phyloP scores from a whole-genome alignment of 2,797 vertebrate genomes.

The Varecia variegata region DNA sequence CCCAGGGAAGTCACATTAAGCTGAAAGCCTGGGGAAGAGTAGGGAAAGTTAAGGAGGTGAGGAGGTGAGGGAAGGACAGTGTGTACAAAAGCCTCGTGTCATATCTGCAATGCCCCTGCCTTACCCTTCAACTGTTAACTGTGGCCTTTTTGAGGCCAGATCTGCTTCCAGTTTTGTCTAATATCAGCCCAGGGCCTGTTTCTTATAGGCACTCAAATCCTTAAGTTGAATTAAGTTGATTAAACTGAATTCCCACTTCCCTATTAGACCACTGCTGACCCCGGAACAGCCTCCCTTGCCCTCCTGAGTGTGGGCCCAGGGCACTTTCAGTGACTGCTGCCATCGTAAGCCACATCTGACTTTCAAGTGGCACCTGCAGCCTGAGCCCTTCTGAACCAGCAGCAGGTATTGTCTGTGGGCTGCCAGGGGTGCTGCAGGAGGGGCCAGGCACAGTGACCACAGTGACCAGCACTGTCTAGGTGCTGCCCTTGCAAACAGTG shows the following conservation, averaged over 20 bases:
- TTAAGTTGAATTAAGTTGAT: neutral
- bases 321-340: neutral
- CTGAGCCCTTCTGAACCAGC: neutral
- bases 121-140: neutral
- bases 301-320: neutral
- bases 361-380: neutral
- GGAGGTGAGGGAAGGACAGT: neutral
- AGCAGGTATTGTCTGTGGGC: neutral
- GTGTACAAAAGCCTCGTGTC: neutral
- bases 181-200: neutral
- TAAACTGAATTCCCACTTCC: neutral
- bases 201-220: neutral
- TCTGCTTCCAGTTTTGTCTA: neutral
- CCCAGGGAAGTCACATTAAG: neutral
- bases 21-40: neutral
- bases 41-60: neutral
- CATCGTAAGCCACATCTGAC: neutral
- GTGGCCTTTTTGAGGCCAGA: neutral
- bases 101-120: neutral
- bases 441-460: neutral
- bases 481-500: neutral
- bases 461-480: neutral
- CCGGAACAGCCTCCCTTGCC: neutral
- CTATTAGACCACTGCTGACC: neutral
- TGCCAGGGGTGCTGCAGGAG: neutral